Evolutionary conservation across 1,140 invertebrate genomes (phyloP).

Genomic region (Tetragonula clypearis): DNA sequence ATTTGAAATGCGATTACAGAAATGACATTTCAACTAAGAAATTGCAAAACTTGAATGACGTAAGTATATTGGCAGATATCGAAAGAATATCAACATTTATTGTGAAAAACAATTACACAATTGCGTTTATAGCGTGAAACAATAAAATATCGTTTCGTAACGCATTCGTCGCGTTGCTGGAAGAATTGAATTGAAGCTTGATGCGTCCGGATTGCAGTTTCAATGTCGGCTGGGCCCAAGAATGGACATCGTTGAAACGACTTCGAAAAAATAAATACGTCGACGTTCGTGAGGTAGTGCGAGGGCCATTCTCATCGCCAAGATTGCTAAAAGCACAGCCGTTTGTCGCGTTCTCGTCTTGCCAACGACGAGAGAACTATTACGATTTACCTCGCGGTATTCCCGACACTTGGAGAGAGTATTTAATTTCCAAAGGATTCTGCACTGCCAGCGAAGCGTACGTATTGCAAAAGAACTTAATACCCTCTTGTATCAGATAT

Average conservation of each 20-base stretch:
- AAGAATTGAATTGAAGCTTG: constrained; percentile 7
- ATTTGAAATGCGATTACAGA: background rate
- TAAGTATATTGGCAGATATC: background rate
- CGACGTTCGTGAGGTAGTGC: constrained; percentile 32
- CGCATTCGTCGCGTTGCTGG: background rate
- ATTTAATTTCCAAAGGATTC: constrained; percentile 27
- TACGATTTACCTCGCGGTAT: constrained; percentile 28
- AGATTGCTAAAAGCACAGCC: constrained; percentile 40
- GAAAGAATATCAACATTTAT: background rate
- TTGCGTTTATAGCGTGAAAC: background rate
- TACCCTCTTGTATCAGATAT: constrained; percentile 34
- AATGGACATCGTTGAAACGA: constrained; percentile 30
- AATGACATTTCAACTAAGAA: background rate
- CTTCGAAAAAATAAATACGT: background rate
- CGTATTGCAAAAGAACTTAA: background rate
- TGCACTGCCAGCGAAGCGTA: background rate
- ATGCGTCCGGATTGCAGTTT: background rate
- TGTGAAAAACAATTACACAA: background rate
- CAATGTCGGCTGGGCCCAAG: constrained; percentile 38
- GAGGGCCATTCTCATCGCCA: constrained; percentile 50
- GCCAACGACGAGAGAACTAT: background rate
- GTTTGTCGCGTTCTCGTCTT: background rate
- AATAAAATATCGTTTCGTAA: constrained; percentile 6
- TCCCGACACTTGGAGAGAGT: constrained; percentile 55
- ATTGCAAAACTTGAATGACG: background rate